Evolutionary conservation across 2,797 vertebrate genomes (phyloP), one percentile per base, ranked within the genome.

Genomic region (Sebastes hubbsi): DNA sequence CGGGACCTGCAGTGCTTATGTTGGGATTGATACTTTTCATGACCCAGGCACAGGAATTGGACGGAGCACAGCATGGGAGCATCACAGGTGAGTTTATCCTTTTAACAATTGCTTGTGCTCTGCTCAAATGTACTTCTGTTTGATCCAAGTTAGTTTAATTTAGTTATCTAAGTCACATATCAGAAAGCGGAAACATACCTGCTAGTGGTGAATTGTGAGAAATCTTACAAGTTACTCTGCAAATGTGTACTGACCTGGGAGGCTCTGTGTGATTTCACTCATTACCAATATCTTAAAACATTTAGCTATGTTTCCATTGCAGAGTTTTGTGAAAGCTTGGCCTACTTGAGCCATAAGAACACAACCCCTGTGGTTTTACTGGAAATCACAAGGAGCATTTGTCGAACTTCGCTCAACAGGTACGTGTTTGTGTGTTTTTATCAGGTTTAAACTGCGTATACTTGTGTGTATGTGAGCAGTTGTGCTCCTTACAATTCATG

Each of bases 341-440:
- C 0, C 6, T 1, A 6, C 11, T 42, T 93, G 24, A 77, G 61
- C 8, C 0, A 30, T 1, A 80, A 72, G 52, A 95, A 95, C 80
- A 70, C 81, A 71, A 95, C 94, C 2, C 25, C 88, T 12, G 7
- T 92, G 14, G 55, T 94, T 62, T 18, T 96, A 66, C 72, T 95
- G 13, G 95, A 96, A 85, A 73, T 96, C 67, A 91, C 92, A 65
- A 91, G 84, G 52, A 96, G 96, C 80, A 95, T 96, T 66, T 96
- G 96, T 81, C 91, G 82, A 4, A 96, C 96, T 1, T 91, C 94
- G n/a, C 90, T 96, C 5, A 95, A 94, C 87, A 95, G 89, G 94
- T 94, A 75, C 24, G 0, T 52, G 24, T 68, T 18, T 62, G 34
- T 66, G 11, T 56, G 20, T 65, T 14, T 34, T 3, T 22, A 13